A percentile compares a stretch with the other conserved stretches of the same genome.
These are phyloP conservation scores for Mus spretus DNA, from an alignment of 2,797 vertebrate genomes.

Conservation along the genomic window DNA sequence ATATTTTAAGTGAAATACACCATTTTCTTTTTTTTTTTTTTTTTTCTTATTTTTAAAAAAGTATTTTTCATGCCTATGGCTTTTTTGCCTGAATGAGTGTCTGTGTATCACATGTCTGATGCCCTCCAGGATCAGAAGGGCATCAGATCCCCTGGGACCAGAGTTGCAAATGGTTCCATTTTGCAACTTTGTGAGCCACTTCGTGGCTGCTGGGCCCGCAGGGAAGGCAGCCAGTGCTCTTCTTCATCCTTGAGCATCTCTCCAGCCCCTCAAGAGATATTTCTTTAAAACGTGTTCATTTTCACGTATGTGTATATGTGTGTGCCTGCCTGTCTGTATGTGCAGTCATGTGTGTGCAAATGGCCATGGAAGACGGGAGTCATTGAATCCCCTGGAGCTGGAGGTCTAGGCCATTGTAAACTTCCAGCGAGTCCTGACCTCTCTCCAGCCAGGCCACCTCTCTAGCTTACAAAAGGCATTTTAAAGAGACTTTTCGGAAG, in stretches of 20 bases:
- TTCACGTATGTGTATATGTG: not conserved
- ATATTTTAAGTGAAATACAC: slow-evolving; percentile 29
- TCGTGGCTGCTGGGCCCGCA: not conserved
- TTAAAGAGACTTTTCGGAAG: too few relatives aligned
- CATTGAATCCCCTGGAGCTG: not conserved
- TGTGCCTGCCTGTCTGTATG: not conserved
- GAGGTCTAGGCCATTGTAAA: not conserved
- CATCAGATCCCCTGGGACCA: not conserved
- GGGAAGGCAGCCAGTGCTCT: not conserved
- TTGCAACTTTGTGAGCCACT: not conserved
- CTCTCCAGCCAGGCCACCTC: not conserved
- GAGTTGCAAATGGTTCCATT: not conserved
- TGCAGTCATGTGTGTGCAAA: not conserved
- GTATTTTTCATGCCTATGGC: not conserved
- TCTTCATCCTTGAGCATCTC: not conserved
- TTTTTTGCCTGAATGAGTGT: not conserved
- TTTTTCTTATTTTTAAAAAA: not conserved
- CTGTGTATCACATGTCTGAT: not conserved
- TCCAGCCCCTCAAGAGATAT: not conserved
- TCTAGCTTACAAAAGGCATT: not conserved
- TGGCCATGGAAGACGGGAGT: not conserved
- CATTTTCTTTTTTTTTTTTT: not conserved
- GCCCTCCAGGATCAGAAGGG: not conserved
- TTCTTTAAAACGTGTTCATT: not conserved
- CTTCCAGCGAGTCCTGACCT: not conserved